Evolutionary conservation across 2,797 vertebrate species (phyloP).

Genomic region (Diplodus puntazzo): DNA sequence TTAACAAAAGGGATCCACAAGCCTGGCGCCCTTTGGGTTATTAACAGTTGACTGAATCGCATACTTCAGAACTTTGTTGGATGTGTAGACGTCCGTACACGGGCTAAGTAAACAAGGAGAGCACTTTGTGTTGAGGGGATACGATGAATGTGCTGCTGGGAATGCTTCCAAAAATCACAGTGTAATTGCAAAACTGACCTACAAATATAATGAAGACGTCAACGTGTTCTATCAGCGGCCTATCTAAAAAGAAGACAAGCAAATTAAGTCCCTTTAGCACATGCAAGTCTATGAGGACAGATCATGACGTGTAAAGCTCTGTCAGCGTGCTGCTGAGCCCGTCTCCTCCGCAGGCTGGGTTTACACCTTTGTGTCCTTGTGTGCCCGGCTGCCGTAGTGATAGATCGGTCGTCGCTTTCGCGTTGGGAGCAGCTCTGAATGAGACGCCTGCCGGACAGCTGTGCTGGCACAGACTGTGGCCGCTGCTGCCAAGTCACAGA

Average conservation of each 20-base stretch:
- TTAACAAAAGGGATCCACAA: slow-evolving; percentile 83
- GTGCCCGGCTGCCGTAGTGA: slow-evolving; percentile 74
- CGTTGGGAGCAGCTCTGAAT: slow-evolving; percentile 68
- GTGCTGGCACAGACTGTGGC: slow-evolving; percentile 74
- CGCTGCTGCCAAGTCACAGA: slow-evolving; percentile 77
- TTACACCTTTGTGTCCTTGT: slow-evolving; percentile 79
- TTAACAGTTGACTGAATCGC: slow-evolving; percentile 87
- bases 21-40: slow-evolving; percentile 79
- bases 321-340: slow-evolving; percentile 50
- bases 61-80: slow-evolving; percentile 74
- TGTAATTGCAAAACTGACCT: slow-evolving; percentile 41
- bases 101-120: slow-evolving; percentile 36
- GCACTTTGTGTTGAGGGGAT: slow-evolving; percentile 20
- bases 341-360: slow-evolving; percentile 58
- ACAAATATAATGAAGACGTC: slow-evolving; percentile 37
- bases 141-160: slow-evolving; percentile 23
- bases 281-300: slow-evolving; percentile 36
- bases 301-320: slow-evolving; percentile 67
- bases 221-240: slow-evolving; percentile 41
- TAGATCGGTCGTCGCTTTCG: slow-evolving; percentile 69
- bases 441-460: slow-evolving; percentile 82
- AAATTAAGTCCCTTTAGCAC: slow-evolving; percentile 56
- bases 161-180: slow-evolving; percentile 39
- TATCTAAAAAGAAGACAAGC: slow-evolving; percentile 23
- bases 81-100: slow-evolving; percentile 21